These are phyloP conservation scores for Notamacropus eugenii DNA, from an alignment of 2,797 vertebrate genomes.

Conservation along the genomic window DNA sequence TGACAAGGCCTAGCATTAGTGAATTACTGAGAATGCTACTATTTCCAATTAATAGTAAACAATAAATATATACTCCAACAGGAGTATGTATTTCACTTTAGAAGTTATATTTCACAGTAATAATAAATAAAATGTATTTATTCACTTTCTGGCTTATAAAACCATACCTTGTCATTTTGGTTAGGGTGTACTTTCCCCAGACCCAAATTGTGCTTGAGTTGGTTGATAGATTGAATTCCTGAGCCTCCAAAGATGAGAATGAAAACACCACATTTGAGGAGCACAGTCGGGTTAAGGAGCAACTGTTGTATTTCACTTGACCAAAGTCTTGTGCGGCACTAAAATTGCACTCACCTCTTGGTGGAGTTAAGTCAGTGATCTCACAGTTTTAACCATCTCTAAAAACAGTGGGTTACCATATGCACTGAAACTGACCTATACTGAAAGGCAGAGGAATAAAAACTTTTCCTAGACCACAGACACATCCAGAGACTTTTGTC, in stretches of 20 bases:
- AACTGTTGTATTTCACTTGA: not conserved
- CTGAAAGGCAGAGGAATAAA: not conserved
- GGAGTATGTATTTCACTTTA: not conserved
- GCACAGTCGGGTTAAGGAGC: not conserved
- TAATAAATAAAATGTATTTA: not conserved
- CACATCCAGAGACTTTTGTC: not conserved
- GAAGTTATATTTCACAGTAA: not conserved
- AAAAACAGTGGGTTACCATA: not conserved
- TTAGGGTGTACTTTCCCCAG: not conserved
- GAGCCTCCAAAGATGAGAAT: not conserved
- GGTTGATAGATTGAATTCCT: not conserved
- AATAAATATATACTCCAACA: not conserved
- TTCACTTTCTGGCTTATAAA: not conserved
- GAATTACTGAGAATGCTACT: too few relatives aligned
- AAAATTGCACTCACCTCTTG: not conserved
- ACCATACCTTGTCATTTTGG: not conserved
- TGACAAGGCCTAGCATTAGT: not conserved
- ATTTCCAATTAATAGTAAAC: too few relatives aligned
- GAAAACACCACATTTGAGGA: not conserved
- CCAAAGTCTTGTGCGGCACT: not conserved
- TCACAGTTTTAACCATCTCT: not conserved
- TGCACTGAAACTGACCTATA: not conserved
- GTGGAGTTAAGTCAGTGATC: not conserved
- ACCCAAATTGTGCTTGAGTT: not conserved
- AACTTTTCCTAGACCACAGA: not conserved